Evolutionary conservation across 1,140 invertebrate species (phyloP).

Genomic region (Euwallacea fornicatus): DNA sequence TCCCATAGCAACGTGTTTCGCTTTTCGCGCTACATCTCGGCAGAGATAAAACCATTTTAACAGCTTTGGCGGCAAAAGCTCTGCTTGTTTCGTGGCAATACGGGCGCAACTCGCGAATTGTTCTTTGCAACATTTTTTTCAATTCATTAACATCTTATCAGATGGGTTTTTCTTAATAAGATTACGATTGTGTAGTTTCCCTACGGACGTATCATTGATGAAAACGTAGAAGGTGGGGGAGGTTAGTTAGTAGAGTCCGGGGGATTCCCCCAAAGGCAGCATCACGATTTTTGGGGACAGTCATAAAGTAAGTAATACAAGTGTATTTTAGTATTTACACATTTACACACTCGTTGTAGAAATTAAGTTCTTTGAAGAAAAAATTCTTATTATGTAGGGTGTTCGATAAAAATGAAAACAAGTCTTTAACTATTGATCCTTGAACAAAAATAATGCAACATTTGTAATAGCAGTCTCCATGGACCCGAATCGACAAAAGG

Average conservation of each 20-base stretch:
- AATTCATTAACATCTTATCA: background rate
- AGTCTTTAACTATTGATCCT: too few relatives aligned
- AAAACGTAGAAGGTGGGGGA: background rate
- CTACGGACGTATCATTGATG: too few relatives aligned
- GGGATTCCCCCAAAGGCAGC: constrained; percentile 45
- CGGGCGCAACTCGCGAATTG: constrained; percentile 19
- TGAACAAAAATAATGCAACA: too few relatives aligned
- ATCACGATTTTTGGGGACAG: constrained; percentile 54
- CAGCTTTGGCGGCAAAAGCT: constrained; percentile 33
- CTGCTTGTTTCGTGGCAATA: constrained; percentile 3
- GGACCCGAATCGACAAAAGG: too few relatives aligned
- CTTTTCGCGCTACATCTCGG: constrained; percentile 37
- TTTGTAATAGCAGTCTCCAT: too few relatives aligned
- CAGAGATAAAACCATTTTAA: constrained; percentile 33
- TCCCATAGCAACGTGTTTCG: constrained; percentile 50
- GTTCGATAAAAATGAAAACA: too few relatives aligned
- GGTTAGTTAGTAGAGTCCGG: constrained; percentile 14
- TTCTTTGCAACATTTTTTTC: constrained; percentile 26
- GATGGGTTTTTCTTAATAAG: too few relatives aligned
- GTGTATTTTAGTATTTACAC: too few relatives aligned
- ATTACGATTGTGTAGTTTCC: too few relatives aligned
- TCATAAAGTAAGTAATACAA: constrained; percentile 47
- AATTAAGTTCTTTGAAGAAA: too few relatives aligned
- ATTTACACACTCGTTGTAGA: too few relatives aligned
- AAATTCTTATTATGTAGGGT: too few relatives aligned